phyloP scores from a whole-genome alignment of 2,113 vertebrate genomes.

The Ramphastos sulfuratus region DNA sequence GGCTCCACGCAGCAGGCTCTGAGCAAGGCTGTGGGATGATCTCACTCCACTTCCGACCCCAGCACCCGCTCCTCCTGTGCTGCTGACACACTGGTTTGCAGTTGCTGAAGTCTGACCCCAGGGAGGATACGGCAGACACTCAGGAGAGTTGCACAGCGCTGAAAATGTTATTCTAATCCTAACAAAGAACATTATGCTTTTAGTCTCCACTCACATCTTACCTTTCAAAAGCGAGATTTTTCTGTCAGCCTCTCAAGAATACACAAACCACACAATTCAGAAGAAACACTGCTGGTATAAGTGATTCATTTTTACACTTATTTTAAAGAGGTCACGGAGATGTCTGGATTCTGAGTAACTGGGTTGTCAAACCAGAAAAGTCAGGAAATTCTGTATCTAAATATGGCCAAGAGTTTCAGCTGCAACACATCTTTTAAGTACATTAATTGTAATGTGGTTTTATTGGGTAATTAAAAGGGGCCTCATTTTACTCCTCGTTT shows the following conservation, averaged over 20 bases:
- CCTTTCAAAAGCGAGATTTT: neutral
- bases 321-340: neutral
- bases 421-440: neutral
- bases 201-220: neutral
- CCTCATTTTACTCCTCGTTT: conserved; percentile 11
- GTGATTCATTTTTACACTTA: neutral
- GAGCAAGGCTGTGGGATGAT: neutral
- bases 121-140: neutral
- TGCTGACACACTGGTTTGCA: neutral
- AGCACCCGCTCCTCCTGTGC: neutral
- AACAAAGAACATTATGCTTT: neutral
- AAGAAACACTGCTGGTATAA: neutral
- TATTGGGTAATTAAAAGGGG: neutral
- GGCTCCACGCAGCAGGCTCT: neutral
- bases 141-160: neutral
- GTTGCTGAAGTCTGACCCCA: neutral
- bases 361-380: neutral
- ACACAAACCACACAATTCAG: neutral
- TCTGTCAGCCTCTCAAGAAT: neutral
- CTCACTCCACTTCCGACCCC: neutral
- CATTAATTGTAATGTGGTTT: neutral
- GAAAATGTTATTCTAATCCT: neutral
- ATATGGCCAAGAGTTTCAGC: neutral
- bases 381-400: neutral
- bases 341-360: neutral